phyloP scores from a whole-genome alignment of 2,888 invertebrate species.

The Nasonovia ribisnigri region DNA sequence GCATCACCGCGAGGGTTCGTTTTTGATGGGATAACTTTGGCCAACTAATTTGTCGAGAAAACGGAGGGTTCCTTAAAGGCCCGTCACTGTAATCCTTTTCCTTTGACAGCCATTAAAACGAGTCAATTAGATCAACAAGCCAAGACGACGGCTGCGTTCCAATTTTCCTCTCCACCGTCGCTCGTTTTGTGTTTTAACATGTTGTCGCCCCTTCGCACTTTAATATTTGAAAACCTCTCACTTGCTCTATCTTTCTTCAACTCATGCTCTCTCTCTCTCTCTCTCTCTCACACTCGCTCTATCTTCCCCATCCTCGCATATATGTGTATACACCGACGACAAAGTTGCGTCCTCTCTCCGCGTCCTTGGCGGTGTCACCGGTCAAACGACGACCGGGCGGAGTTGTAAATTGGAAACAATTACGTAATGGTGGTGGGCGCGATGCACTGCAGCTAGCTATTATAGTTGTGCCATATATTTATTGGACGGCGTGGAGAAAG shows the following conservation, averaged over 20 bases:
- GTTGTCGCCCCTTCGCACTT: constrained; percentile 39
- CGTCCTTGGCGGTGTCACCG: not conserved
- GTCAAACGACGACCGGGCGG: constrained; percentile 18
- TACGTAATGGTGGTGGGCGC: constrained; percentile 29
- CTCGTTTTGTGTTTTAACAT: constrained; percentile 30
- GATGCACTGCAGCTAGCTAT: not conserved
- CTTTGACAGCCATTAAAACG: constrained; percentile 65
- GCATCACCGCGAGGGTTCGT: not conserved
- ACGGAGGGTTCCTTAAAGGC: constrained; percentile 53
- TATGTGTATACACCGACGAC: not conserved
- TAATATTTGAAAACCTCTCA: constrained; percentile 39
- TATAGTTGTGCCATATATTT: not conserved
- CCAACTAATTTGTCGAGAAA: constrained; percentile 55
- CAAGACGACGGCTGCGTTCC: constrained; percentile 36
- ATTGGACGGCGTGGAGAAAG: not conserved
- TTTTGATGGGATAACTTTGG: constrained; percentile 53
- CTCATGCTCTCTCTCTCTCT: not conserved
- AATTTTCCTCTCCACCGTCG: constrained; percentile 43
- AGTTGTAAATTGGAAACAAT: constrained; percentile 45
- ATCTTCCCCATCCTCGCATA: not conserved
- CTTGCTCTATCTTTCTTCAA: not conserved
- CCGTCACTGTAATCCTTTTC: constrained; percentile 64
- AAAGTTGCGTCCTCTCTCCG: not conserved
- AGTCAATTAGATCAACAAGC: constrained; percentile 65
- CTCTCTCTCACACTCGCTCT: not conserved